Conservation (phyloP, 2,797 vertebrate genomes). For the Ctenosaura bakeri region DNA sequence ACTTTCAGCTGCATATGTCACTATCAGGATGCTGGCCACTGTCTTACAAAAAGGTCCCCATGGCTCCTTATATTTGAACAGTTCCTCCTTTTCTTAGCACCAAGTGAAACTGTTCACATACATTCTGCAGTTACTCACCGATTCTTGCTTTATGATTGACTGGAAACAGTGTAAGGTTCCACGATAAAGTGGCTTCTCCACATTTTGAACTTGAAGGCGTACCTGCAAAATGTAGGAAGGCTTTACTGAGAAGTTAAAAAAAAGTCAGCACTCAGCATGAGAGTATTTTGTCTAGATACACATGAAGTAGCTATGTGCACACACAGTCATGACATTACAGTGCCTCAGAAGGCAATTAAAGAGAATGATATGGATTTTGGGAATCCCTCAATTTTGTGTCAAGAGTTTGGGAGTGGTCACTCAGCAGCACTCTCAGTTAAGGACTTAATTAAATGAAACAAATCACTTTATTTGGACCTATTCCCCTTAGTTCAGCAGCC, state of each 20-base stretch:
- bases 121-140: slow-evolving; percentile 83
- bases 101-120: background rate
- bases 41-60: background rate
- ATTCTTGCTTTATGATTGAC: slow-evolving; percentile 94
- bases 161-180: slow-evolving; percentile 97
- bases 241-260: slow-evolving; percentile 35
- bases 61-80: background rate
- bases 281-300: slow-evolving; percentile 43
- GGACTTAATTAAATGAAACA: background rate
- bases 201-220: slow-evolving; percentile 93
- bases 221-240: slow-evolving; percentile 84
- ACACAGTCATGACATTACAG: slow-evolving; percentile 47
- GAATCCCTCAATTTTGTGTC: background rate
- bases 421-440: background rate
- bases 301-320: slow-evolving; percentile 41
- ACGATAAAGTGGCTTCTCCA: slow-evolving; percentile 92
- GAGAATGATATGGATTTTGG: slow-evolving; percentile 8
- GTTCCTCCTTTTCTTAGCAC: background rate
- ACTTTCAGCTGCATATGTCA: too few species aligned
- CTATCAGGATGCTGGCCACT: too few species aligned
- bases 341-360: slow-evolving; percentile 34
- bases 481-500: background rate
- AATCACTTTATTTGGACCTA: background rate
- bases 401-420: background rate
- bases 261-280: slow-evolving; percentile 15